Evolutionary conservation across 2,797 vertebrate genomes (phyloP).

Genomic region (Hippocampus kuda): DNA sequence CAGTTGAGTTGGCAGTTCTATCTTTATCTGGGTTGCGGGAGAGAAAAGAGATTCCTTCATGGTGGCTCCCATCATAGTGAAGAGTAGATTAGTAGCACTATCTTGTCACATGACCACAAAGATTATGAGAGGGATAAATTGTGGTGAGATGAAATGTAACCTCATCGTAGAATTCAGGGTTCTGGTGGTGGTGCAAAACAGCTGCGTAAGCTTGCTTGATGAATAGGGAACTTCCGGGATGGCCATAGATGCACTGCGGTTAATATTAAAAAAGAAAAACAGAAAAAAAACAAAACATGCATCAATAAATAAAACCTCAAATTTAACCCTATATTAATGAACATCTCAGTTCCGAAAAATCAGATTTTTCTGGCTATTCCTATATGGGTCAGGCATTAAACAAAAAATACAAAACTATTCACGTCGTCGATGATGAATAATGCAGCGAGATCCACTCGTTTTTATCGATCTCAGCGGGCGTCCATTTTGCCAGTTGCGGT

Average conservation of each 20-base stretch:
- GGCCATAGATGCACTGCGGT: constrained; percentile 86
- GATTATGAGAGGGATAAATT: not conserved
- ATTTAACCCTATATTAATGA: no score
- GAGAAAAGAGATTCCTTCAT: constrained; percentile 14
- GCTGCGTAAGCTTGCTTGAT: constrained; percentile 77
- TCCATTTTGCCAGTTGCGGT: no score
- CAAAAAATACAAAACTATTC: not conserved
- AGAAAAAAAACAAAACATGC: not conserved
- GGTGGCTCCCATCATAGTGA: constrained; percentile 7
- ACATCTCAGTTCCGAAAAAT: no score
- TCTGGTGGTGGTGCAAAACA: constrained; percentile 94
- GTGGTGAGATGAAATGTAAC: constrained; percentile 47
- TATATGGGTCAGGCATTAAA: no score
- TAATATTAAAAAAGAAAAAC: not conserved
- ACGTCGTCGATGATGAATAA: no score
- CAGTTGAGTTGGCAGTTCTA: constrained; percentile 89
- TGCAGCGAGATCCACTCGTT: no score
- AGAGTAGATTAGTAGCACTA: constrained; percentile 5
- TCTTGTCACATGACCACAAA: not conserved
- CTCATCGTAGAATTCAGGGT: constrained; percentile 97
- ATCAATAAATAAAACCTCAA: not conserved
- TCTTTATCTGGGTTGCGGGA: constrained; percentile 75
- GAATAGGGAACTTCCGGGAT: constrained; percentile 80
- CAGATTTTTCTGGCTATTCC: no score
- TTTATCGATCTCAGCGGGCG: no score